Evolutionary conservation across 1,140 invertebrate genomes (phyloP), one percentile per base, ranked within the genome.

Genomic region (Bicyclus anynana): DNA sequence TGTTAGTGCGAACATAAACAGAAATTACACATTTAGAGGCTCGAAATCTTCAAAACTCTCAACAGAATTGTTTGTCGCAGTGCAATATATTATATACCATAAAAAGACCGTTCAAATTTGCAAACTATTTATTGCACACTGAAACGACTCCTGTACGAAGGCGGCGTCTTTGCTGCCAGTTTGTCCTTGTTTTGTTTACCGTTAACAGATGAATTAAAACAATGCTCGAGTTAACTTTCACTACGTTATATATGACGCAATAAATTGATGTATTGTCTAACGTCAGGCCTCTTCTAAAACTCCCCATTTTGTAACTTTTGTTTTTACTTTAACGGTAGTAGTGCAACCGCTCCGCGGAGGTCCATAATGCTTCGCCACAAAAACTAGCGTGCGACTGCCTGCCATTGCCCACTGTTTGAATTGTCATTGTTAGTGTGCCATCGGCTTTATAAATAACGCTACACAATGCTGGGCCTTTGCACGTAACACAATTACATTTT

Each of bases 311-410:
- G 7, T 37, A n/a, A 50, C 55, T 65, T 75, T 86, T 83, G 83
- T 84, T 81, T 83, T 67, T 73, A 63, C 60, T 62, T 81, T 86
- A 84, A 84, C 83, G 83, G 83, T 84, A 83, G 81, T 82, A 62
- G 62, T 27, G 57, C 46, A 55, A 53, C 55, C 65, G 67, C 74
- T 72, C 67, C 59, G 54, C 56, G 77, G 79, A 78, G 73, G 74
- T 74, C 73, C 62, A 68, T 64, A 77, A 76, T 69, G 57, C 49
- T 46, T 56, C 26, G 59, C 56, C 55, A 62, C 70, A 79, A 82
- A 84, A 86, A 79, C 69, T 56, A 72, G 59, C 77, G 65, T 73
- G 74, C 68, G 76, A 72, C 77, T 73, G 65, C 63, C 46, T 52
- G 29, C 59, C 65, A 78, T 67, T 70, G 66, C 72, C 74, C 67